Evolutionary conservation across 2,888 invertebrate species (phyloP).

Genomic region (Pseudococcus viburni): DNA sequence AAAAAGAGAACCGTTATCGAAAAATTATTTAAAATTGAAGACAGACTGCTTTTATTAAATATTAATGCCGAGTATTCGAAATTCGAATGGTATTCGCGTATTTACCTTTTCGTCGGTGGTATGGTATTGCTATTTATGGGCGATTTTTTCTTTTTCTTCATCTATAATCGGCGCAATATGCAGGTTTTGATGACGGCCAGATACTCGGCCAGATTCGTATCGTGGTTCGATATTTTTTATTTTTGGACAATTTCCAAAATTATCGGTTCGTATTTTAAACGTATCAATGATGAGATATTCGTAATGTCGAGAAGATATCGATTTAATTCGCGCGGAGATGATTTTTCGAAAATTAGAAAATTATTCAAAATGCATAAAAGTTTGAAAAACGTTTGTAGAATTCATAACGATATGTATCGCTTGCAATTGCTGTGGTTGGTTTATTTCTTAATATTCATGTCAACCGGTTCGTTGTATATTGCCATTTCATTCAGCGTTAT

Average conservation of each 20-base stretch:
- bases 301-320: background rate
- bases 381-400: constrained; percentile 28
- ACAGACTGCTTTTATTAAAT: background rate
- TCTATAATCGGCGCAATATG: background rate
- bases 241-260: constrained; percentile 44
- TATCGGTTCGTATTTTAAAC: constrained; percentile 24
- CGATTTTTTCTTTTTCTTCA: background rate
- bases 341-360: background rate
- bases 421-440: constrained; percentile 20
- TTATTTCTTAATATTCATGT: background rate
- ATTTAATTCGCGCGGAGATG: background rate
- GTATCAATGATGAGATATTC: background rate
- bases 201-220: constrained; percentile 35
- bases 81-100: constrained; percentile 20
- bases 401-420: constrained; percentile 25
- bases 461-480: background rate
- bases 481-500: background rate
- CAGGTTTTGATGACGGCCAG: background rate
- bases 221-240: constrained; percentile 40
- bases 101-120: background rate
- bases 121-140: background rate
- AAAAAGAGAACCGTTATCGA: background rate
- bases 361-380: background rate
- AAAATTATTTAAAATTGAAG: constrained; percentile 20
- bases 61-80: background rate